phyloP scores from a whole-genome alignment of 1,140 invertebrate genomes.

The Planococcus citri region DNA sequence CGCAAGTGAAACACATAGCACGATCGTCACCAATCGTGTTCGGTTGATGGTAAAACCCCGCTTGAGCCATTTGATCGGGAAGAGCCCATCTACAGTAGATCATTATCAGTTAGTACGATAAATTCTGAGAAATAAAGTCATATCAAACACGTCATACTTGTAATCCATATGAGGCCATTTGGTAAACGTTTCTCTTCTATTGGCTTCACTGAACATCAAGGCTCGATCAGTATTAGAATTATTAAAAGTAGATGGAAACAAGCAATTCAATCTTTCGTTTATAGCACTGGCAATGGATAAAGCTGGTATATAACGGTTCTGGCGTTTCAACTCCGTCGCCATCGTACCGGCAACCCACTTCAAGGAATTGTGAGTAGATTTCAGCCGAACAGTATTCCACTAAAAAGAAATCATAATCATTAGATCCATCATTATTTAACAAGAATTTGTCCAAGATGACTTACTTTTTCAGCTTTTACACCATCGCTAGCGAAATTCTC shows the following conservation, averaged over 20 bases:
- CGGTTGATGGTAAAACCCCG: conserved; percentile 89
- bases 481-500: conserved; percentile 61
- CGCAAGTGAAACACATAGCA: conserved; percentile 90
- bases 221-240: conserved; percentile 24
- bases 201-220: conserved; percentile 82
- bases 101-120: background rate
- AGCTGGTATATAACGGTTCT: conserved; percentile 68
- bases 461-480: conserved; percentile 70
- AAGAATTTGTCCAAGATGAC: background rate
- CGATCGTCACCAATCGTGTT: conserved; percentile 76
- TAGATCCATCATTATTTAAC: conserved; percentile 8
- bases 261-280: conserved; percentile 67
- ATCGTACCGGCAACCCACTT: conserved; percentile 63
- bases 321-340: conserved; percentile 65
- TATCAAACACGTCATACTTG: conserved; percentile 46
- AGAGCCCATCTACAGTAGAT: conserved; percentile 67
- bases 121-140: background rate
- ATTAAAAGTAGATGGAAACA: conserved; percentile 40
- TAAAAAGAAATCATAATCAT: conserved; percentile 44
- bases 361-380: conserved; percentile 60
- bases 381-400: conserved; percentile 82
- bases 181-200: conserved; percentile 74
- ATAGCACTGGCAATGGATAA: conserved; percentile 77
- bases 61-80: conserved; percentile 89
- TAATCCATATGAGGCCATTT: conserved; percentile 95